Evolutionary conservation across 2,113 vertebrate species (phyloP).

Genomic region (Chaenogobius annularis): DNA sequence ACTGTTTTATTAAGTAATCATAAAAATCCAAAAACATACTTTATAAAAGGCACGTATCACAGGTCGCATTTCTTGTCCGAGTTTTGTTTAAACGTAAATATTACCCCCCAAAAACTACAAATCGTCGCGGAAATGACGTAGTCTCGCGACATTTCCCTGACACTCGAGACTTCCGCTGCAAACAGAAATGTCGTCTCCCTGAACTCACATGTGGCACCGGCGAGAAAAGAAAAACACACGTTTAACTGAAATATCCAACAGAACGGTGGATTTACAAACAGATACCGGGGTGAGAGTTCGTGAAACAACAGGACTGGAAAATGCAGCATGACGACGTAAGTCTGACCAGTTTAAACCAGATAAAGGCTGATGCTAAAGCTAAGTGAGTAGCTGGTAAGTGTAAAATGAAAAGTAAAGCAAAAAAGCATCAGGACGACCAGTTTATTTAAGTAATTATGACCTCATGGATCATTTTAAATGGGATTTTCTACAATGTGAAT

Average conservation of each 20-base stretch:
- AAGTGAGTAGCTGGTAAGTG: not conserved
- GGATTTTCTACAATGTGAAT: not conserved
- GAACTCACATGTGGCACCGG: slow-evolving; percentile 49
- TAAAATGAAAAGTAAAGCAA: not conserved
- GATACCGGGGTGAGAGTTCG: not conserved
- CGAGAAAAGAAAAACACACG: no score
- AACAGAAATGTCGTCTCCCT: slow-evolving; percentile 55
- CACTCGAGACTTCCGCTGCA: not conserved
- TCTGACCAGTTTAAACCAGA: slow-evolving; percentile 2
- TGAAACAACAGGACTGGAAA: not conserved
- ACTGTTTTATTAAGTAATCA: no score
- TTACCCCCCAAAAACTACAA: not conserved
- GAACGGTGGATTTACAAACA: not conserved
- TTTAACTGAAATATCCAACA: no score
- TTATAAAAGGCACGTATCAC: no score
- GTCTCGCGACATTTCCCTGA: not conserved
- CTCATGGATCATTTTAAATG: not conserved
- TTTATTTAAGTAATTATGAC: not conserved
- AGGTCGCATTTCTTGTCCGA: no score
- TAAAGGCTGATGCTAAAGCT: slow-evolving; percentile 26
- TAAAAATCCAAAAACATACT: no score
- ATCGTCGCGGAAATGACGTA: not conserved
- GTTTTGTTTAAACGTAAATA: not conserved
- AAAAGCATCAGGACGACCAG: not conserved
- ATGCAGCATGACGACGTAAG: slow-evolving; percentile 84